Evolutionary conservation across 2,113 vertebrate genomes (phyloP).

Genomic region (Sinocyclocheilus rhinocerous): DNA sequence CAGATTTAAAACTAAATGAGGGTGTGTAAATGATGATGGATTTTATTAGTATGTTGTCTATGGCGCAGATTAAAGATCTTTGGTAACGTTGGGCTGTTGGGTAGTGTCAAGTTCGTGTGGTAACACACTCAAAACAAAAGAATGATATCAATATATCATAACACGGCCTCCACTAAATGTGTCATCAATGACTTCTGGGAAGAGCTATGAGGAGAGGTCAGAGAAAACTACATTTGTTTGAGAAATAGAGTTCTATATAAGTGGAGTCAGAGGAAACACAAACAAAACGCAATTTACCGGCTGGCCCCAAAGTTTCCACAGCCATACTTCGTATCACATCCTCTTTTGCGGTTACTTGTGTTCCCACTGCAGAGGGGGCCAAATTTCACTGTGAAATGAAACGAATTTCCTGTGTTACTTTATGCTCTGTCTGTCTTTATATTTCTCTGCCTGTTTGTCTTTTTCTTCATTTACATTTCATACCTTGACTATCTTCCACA

Average conservation of each 20-base stretch:
- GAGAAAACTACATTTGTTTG: not conserved
- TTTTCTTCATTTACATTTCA: not conserved
- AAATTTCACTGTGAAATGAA: constrained; percentile 53
- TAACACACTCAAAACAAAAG: not conserved
- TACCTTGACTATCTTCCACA: constrained; percentile 9
- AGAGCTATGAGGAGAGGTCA: not conserved
- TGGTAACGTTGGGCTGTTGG: not conserved
- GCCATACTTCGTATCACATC: constrained; percentile 46
- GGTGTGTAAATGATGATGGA: not conserved
- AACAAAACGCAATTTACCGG: constrained; percentile 43
- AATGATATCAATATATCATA: not conserved
- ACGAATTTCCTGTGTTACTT: not conserved
- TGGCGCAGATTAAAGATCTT: not conserved
- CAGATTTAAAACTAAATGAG: no score
- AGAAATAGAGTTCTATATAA: not conserved
- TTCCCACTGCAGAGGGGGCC: constrained; percentile 63
- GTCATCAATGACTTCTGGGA: not conserved
- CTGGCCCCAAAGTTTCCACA: constrained; percentile 58
- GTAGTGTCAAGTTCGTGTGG: not conserved
- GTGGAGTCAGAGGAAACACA: not conserved
- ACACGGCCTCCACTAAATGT: not conserved
- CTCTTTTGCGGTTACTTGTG: constrained; percentile 51
- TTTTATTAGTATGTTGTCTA: not conserved
- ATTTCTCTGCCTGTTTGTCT: not conserved
- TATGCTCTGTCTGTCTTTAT: not conserved